These are phyloP conservation scores for Diabrotica virgifera DNA, from an alignment of 1,140 invertebrate genomes.

Conservation along the genomic window DNA sequence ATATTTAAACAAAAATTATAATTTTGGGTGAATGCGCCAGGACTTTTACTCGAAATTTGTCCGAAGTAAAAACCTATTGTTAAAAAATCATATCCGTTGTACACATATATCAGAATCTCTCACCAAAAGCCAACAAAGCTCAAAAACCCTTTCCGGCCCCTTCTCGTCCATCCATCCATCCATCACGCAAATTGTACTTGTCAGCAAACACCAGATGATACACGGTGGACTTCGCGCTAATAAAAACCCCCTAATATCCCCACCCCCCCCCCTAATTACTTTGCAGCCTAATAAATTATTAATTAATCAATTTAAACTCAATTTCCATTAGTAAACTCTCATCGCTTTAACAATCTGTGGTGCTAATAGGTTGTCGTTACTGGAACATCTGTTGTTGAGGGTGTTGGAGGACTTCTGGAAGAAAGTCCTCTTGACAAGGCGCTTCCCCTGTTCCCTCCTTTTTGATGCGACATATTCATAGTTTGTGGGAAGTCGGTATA, in stretches of 20 bases:
- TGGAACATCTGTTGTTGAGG: background rate
- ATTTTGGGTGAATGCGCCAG: too few species aligned
- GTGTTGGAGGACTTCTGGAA: background rate
- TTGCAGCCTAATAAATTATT: too few species aligned
- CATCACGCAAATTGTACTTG: background rate
- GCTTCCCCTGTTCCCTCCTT: background rate
- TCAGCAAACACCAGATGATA: background rate
- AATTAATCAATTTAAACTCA: background rate
- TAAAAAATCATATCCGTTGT: too few species aligned
- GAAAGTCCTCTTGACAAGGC: background rate
- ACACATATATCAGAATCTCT: too few species aligned
- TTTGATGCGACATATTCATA: background rate
- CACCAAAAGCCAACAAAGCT: background rate
- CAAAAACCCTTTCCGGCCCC: background rate
- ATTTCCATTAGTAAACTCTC: constrained; percentile 3
- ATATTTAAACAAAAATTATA: too few species aligned
- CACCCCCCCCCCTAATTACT: too few species aligned
- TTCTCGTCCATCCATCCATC: background rate
- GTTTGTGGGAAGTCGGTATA: background rate
- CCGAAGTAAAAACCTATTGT: too few species aligned
- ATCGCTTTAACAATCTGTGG: background rate
- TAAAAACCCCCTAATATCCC: too few species aligned
- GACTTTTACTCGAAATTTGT: too few species aligned
- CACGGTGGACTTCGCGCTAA: too few species aligned
- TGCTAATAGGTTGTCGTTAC: background rate